Percentiles rank a stretch among this genome's conserved stretches.
Evolutionary conservation across 2,888 invertebrate species (phyloP).

Genomic region (Lysandra bellargus): DNA sequence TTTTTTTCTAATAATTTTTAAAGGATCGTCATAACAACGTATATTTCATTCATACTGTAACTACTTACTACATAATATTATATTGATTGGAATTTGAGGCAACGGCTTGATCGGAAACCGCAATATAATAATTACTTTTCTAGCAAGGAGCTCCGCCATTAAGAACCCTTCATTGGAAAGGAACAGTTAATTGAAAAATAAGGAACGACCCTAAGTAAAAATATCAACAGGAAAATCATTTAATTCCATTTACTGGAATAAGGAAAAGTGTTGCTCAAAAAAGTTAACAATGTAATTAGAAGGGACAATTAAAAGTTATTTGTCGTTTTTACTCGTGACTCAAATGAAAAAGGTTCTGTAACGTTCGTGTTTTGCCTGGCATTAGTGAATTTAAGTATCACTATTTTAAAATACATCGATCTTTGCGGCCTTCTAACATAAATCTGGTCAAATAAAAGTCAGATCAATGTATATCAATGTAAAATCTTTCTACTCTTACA

Average conservation of each 20-base stretch:
- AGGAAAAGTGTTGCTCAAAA: neutral
- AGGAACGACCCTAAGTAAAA: neutral
- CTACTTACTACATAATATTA: no score
- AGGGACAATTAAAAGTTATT: neutral
- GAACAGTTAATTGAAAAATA: neutral
- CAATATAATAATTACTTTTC: slow-evolving; percentile 1
- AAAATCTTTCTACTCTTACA: no score
- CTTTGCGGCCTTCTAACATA: neutral
- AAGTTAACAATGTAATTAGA: neutral
- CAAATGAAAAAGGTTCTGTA: neutral
- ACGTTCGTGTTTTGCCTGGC: neutral
- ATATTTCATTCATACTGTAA: no score
- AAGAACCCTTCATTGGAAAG: neutral
- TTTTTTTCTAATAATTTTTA: no score
- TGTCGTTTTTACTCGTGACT: neutral
- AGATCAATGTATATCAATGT: no score
- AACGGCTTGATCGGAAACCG: neutral
- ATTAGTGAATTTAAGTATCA: neutral
- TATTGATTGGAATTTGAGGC: neutral
- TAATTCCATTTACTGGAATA: neutral
- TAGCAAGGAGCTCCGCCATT: neutral
- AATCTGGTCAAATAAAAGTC: neutral
- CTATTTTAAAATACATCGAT: neutral
- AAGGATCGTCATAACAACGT: no score
- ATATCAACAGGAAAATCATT: neutral